Percentiles rank a stretch among this genome's conserved stretches.
Conservation (phyloP, 2,797 vertebrate genomes). For the Danio kyathit region DNA sequence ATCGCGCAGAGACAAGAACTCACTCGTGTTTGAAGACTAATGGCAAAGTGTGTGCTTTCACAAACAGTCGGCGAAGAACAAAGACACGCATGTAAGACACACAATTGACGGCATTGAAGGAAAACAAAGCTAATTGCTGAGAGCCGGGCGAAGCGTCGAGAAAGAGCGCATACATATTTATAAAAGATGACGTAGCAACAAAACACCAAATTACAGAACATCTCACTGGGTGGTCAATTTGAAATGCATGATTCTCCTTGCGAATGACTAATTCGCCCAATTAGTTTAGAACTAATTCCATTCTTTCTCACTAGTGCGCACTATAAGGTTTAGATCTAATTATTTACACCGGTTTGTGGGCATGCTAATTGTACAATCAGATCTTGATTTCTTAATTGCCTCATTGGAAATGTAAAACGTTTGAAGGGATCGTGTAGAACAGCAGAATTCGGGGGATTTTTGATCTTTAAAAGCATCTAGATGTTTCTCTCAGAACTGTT, state of each 20-base stretch:
- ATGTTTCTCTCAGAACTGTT: slow-evolving; percentile 5
- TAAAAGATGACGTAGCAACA: slow-evolving; percentile 44
- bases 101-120: slow-evolving; percentile 26
- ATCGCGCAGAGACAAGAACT: slow-evolving; percentile 5
- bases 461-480: not conserved
- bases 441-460: slow-evolving; percentile 2
- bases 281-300: slow-evolving; percentile 32
- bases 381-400: slow-evolving; percentile 32
- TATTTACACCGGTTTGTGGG: slow-evolving; percentile 37
- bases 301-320: slow-evolving; percentile 27
- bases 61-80: slow-evolving; percentile 26
- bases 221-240: slow-evolving; percentile 47
- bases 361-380: slow-evolving; percentile 37
- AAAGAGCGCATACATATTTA: slow-evolving; percentile 32
- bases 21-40: slow-evolving; percentile 26
- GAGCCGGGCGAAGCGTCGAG: slow-evolving; percentile 19
- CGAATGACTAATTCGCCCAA: slow-evolving; percentile 37
- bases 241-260: slow-evolving; percentile 42
- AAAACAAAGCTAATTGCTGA: slow-evolving; percentile 50
- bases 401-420: slow-evolving; percentile 39
- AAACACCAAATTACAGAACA: slow-evolving; percentile 37
- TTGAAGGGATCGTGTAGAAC: slow-evolving; percentile 13
- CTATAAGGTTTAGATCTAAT: slow-evolving; percentile 32
- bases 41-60: slow-evolving; percentile 26
- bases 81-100: slow-evolving; percentile 12